Evolutionary conservation across 2,888 invertebrate genomes (phyloP), one percentile per base, ranked within the genome.

Genomic region (Drosophila antonietae): DNA sequence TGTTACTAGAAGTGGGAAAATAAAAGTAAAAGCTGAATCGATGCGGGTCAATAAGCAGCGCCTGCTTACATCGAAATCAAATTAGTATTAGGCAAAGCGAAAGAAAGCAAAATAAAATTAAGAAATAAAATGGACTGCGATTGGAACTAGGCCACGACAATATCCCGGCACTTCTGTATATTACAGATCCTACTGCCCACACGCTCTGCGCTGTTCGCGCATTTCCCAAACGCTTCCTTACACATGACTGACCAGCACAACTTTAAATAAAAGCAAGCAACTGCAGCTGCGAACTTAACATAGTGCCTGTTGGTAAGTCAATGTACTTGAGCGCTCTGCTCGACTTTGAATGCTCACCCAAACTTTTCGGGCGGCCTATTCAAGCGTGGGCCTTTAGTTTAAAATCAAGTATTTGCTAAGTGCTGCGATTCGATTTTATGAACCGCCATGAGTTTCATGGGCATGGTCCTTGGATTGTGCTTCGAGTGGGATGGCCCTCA

Each of bases 171-270:
- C 52, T 63, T 63, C 5, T 47, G 18, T 10, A 14, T 2, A 10
- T 39, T n/a, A n/a, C n/a, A 6, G 55, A 28, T n/a, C n/a, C 10
- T n/a, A 44, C 43, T 15, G 15, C 37, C 56, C 37, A 44, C 18
- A 28, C 47, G 20, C 66, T 7, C 14, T 23, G 4, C 15, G 4
- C 14, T 2, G 4, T 14, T 18, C 18, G 9, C 55, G 57, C 72
- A 69, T 65, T 73, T 64, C 53, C 37, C 47, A 39, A 64, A 73
- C 67, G 89, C 88, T 79, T 87, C 72, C 89, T 55, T 89, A 64
- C 84, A 84, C 89, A 83, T 84, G 84, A 84, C 88, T 89, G 89
- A 73, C 83, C 84, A 79, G 73, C 73, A 62, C 69, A 83, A 89
- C 81, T 84, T 89, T 83, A 89, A 84, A 87, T 89, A 83, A 73